Percentiles rank a stretch among this genome's conserved stretches.
Conservation (phyloP, 2,113 vertebrate species). For the Paraplagusia blochii region DNA sequence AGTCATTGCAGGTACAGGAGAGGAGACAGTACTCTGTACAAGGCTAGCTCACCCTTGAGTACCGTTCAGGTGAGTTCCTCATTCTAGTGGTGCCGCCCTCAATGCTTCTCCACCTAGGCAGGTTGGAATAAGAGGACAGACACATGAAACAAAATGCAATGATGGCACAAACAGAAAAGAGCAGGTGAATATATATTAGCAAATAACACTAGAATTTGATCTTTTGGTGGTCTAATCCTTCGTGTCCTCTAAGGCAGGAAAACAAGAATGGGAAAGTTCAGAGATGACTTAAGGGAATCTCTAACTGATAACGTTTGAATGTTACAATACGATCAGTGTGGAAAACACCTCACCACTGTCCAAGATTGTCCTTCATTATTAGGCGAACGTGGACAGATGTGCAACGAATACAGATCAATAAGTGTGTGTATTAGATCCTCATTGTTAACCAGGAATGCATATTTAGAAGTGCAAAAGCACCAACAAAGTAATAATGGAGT, state of each 20-base stretch:
- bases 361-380: conserved; percentile 32
- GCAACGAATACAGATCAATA: conserved; percentile 20
- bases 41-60: conserved; percentile 81
- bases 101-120: conserved; percentile 77
- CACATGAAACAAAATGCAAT: conserved; percentile 74
- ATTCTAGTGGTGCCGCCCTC: conserved; percentile 71
- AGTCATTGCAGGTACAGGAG: conserved; percentile 56
- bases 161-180: conserved; percentile 51
- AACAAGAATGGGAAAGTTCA: conserved; percentile 19
- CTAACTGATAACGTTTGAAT: conserved; percentile 8
- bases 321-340: conserved; percentile 8
- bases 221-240: conserved; percentile 56
- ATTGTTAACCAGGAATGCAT: too few relatives aligned
- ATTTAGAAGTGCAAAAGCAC: too few relatives aligned
- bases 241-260: conserved; percentile 46
- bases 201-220: conserved; percentile 50
- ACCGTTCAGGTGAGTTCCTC: conserved; percentile 81
- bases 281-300: conserved; percentile 25
- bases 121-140: conserved; percentile 81
- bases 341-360: conserved; percentile 22
- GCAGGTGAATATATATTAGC: conserved; percentile 19
- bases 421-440: neutral
- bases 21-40: conserved; percentile 76
- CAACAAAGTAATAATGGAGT: too few relatives aligned
- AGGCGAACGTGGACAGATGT: conserved; percentile 17